Conservation (phyloP, 2,797 vertebrate species). For the Scyliorhinus canicula region DNA sequence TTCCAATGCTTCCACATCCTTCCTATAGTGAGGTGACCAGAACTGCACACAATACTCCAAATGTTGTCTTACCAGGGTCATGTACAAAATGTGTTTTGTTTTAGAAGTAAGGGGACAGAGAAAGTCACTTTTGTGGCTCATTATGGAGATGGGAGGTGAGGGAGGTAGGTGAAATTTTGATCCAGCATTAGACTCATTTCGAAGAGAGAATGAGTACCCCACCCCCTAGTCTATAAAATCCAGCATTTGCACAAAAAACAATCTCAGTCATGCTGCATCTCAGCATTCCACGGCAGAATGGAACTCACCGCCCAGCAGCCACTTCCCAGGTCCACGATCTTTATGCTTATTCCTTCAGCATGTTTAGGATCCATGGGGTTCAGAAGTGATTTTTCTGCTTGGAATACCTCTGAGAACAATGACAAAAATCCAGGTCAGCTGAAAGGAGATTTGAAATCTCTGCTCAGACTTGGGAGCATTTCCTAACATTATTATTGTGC, state of each 20-base stretch:
- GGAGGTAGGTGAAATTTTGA: not conserved
- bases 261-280: not conserved
- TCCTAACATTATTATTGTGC: not conserved
- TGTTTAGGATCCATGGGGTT: constrained; percentile 47
- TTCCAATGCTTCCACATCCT: too few relatives aligned
- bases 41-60: too few relatives aligned
- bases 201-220: not conserved
- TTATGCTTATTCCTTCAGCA: constrained; percentile 63
- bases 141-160: not conserved
- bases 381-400: not conserved
- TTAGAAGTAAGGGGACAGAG: not conserved
- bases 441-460: not conserved
- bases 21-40: too few relatives aligned
- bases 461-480: not conserved
- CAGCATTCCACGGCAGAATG: too few relatives aligned
- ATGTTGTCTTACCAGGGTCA: too few relatives aligned
- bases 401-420: not conserved
- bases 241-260: not conserved
- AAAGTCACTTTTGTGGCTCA: not conserved
- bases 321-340: constrained; percentile 79
- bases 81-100: not conserved
- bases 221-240: not conserved
- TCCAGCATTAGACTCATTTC: not conserved
- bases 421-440: not conserved
- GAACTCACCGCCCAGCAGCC: constrained; percentile 82